Base-by-base conservation (phyloP, 1,140 invertebrate species). In the Trichonephila clavipes region DNA sequence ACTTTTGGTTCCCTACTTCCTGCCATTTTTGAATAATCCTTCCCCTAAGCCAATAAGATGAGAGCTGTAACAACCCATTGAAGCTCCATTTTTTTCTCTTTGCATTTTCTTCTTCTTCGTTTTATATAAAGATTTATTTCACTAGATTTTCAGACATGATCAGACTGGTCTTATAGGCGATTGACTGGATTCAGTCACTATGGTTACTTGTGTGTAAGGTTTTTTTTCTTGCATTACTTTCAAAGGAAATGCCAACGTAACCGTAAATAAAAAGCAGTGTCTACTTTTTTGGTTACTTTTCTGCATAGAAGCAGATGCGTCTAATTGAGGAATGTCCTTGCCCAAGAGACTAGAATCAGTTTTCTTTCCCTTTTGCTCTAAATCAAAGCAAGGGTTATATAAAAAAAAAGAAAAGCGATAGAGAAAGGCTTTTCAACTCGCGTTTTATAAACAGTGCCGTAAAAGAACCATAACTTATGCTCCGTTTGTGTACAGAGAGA, bases 91-190 rank as follows among this genome's bases (percentile, higher is more conserved):
- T 44, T 58, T 77, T 69, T 91, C 16, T 51, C 18, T 28, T 83
- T 91, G 61, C 16, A 19, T 44, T 91, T 83, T 69, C 64, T 51
- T 58, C 28, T 61, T 81, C 64, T 77, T 24, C 72, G 7, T 82
- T 91, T 64, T 61, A 83, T 91, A 83, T 83, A 91, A 83, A 91
- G 89, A 91, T 91, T 83, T 91, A 91, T 91, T 91, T 91, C 77
- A n/a, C 5, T 16, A 21, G 64, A 24, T 59, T 40, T 59, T 58
- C 7, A n/a, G 18, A 21, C 59, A 77, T n/a, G 77, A 77, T 44
- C 72, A 58, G n/a, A 59, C 14, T 19, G 21, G 51, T 61, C 69
- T 59, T 64, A 61, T 91, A 21, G 19, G 88, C 58, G 88, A 91
- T 91, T 91, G 89, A 91, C 77, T 91, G n/a, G 40, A 16, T 21